Percentiles rank a stretch among this genome's conserved stretches.
Conservation (phyloP, 2,113 vertebrate genomes). For the Butorides virescens region DNA sequence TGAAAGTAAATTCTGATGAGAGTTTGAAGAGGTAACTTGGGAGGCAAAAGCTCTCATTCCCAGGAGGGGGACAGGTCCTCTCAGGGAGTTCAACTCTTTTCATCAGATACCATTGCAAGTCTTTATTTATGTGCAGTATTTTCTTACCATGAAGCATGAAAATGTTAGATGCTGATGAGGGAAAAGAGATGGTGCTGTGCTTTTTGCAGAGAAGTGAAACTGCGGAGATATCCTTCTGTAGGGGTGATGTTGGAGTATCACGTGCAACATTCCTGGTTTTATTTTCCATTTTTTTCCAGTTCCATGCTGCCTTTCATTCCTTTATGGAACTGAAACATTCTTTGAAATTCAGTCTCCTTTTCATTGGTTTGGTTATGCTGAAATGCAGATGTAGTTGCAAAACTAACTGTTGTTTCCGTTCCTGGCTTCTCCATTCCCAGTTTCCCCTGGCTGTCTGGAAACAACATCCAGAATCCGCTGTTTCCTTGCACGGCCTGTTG, state of each 20-base stretch:
- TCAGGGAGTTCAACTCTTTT: background rate
- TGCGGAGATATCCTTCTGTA: background rate
- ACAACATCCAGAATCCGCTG: background rate
- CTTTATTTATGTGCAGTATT: background rate
- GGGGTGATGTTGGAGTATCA: background rate
- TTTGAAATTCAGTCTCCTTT: background rate
- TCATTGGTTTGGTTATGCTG: background rate
- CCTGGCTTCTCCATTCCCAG: background rate
- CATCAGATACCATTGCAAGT: background rate
- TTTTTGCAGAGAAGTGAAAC: background rate
- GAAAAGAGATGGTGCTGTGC: background rate
- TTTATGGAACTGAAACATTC: background rate
- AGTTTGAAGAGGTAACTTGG: background rate
- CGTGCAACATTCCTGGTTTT: background rate
- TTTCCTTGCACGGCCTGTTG: background rate
- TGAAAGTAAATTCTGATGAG: background rate
- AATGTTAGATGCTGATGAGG: background rate
- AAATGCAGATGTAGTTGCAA: slow-evolving; percentile 11
- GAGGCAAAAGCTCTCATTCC: background rate
- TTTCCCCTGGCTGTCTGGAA: background rate
- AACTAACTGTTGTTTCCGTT: background rate
- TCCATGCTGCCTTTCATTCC: background rate
- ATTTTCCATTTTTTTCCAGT: background rate
- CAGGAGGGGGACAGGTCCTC: background rate
- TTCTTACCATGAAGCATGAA: background rate